phyloP scores from a whole-genome alignment of 2,888 invertebrate species.

The Pseudolycoriella hygida region DNA sequence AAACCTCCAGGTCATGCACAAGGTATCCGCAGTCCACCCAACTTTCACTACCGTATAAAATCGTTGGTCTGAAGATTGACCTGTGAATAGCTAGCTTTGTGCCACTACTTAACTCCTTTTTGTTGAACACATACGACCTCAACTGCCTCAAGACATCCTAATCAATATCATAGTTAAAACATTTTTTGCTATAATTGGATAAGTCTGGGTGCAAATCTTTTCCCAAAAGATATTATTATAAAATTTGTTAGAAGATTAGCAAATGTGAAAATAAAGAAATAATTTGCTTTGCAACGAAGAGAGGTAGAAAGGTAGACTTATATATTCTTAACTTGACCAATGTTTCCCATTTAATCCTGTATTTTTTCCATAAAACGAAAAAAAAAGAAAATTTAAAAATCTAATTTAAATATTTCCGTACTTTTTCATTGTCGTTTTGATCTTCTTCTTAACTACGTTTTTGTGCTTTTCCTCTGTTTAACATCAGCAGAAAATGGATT shows the following conservation, averaged over 20 bases:
- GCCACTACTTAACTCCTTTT: no score
- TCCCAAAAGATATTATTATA: no score
- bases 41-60: no score
- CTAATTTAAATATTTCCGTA: slow-evolving; percentile 2
- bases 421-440: slow-evolving; percentile 1
- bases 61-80: no score
- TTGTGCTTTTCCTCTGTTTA: not conserved
- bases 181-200: not conserved
- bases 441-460: not conserved
- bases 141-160: no score
- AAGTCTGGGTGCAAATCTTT: no score
- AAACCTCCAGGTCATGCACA: no score
- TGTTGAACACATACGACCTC: no score
- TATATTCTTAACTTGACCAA: slow-evolving; percentile 1
- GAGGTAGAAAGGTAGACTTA: not conserved
- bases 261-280: not conserved
- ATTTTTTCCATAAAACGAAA: no score
- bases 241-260: not conserved
- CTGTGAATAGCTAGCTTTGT: no score
- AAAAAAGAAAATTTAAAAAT: slow-evolving; percentile 2
- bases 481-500: slow-evolving; percentile 1
- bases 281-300: not conserved
- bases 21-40: no score
- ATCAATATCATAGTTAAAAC: no score
- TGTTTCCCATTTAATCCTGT: slow-evolving; percentile 2